Conservation (phyloP, 2,888 invertebrate species). For the Taphrorychus bicolor region DNA sequence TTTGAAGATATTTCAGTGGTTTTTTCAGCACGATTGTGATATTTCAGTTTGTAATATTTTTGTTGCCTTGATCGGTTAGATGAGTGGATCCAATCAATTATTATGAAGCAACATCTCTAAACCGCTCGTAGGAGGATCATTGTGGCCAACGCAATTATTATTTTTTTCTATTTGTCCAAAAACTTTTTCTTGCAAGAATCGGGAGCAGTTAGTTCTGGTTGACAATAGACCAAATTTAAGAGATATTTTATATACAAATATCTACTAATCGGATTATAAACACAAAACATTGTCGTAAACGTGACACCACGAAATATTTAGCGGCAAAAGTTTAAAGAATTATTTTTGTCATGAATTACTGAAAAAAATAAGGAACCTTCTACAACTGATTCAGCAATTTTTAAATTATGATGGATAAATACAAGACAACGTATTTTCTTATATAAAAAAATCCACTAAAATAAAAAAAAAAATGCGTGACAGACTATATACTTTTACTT, state of each 20-base stretch:
- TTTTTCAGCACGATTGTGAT: not conserved
- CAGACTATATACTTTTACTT: too few relatives aligned
- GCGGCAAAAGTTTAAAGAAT: too few relatives aligned
- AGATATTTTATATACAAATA: not conserved
- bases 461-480: too few relatives aligned
- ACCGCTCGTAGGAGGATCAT: not conserved
- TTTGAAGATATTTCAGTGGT: not conserved
- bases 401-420: too few relatives aligned
- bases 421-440: too few relatives aligned
- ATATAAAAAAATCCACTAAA: too few relatives aligned
- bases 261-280: not conserved
- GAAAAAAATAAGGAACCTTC: too few relatives aligned
- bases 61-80: not conserved
- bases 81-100: not conserved
- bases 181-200: not conserved
- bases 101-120: not conserved
- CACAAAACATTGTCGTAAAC: too few relatives aligned
- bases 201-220: not conserved
- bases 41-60: not conserved
- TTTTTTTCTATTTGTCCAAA: not conserved
- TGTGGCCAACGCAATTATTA: not conserved
- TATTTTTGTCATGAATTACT: too few relatives aligned
- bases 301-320: too few relatives aligned
- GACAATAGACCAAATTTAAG: not conserved
- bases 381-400: too few relatives aligned